These are phyloP conservation scores for Dusona sp. DNA, from an alignment of 2,888 invertebrate species.

Conservation along the genomic window DNA sequence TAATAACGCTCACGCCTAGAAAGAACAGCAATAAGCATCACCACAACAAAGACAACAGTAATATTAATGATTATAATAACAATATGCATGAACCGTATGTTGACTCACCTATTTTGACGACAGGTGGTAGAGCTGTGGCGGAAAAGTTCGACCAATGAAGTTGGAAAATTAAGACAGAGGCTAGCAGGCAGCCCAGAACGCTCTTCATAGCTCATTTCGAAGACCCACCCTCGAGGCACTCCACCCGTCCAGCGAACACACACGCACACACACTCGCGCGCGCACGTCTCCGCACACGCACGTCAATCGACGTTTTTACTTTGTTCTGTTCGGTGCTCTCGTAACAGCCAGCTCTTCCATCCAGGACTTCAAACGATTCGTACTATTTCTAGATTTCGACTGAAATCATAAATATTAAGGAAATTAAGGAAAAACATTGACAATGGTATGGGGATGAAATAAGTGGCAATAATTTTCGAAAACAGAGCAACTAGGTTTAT, in stretches of 20 bases:
- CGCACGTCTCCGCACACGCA: slow-evolving; percentile 63
- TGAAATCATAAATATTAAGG: slow-evolving; percentile 52
- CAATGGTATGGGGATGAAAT: background rate
- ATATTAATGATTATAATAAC: background rate
- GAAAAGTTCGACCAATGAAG: slow-evolving; percentile 78
- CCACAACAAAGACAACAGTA: slow-evolving; percentile 73
- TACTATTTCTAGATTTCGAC: slow-evolving; percentile 46
- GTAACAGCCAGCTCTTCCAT: slow-evolving; percentile 35
- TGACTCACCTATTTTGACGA: slow-evolving; percentile 83
- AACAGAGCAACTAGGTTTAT: background rate
- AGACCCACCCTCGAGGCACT: slow-evolving; percentile 79
- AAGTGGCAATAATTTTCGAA: background rate
- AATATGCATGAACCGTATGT: background rate
- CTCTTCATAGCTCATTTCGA: slow-evolving; percentile 85
- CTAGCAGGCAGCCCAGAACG: slow-evolving; percentile 83
- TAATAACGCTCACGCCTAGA: slow-evolving; percentile 65
- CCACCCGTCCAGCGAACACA: slow-evolving; percentile 74
- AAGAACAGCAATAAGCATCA: slow-evolving; percentile 37
- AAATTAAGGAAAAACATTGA: background rate
- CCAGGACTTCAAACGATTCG: background rate
- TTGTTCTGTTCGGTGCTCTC: slow-evolving; percentile 17
- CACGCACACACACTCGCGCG: slow-evolving; percentile 69
- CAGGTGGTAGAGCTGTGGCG: slow-evolving; percentile 81
- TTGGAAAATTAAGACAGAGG: slow-evolving; percentile 81
- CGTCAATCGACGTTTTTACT: slow-evolving; percentile 53